Conservation (phyloP, 2,797 vertebrate genomes). For the Gymnothorax javanicus region DNA sequence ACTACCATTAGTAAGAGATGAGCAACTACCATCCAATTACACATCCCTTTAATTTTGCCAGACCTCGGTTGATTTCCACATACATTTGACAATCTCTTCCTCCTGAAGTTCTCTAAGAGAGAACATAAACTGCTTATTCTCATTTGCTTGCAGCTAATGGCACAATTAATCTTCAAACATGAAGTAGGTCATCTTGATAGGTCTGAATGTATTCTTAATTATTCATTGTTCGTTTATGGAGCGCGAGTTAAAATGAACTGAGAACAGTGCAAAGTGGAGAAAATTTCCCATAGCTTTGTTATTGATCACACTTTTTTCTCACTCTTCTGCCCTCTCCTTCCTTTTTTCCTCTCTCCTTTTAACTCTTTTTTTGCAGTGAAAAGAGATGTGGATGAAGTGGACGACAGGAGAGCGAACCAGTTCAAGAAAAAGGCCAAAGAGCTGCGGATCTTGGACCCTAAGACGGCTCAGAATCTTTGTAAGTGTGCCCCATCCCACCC, state of each 20-base stretch:
- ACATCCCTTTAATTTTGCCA: neutral
- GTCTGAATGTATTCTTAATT: conserved; percentile 24
- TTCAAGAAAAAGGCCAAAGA: conserved; percentile 93
- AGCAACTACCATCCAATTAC: conserved; percentile 13
- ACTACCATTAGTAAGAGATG: conserved; percentile 9
- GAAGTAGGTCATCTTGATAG: conserved; percentile 23
- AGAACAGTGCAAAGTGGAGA: conserved; percentile 15
- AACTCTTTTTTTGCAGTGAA: conserved; percentile 70
- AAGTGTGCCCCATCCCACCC: conserved; percentile 61
- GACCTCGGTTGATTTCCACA: conserved; percentile 11
- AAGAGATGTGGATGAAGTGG: conserved; percentile 79
- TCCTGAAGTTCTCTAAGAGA: conserved; percentile 5
- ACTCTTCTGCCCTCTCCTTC: neutral
- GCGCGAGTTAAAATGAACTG: conserved; percentile 4
- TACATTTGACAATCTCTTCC: conserved; percentile 8
- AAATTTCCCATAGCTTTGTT: conserved; percentile 12
- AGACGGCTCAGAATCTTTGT: conserved; percentile 97
- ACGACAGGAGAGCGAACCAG: conserved; percentile 74
- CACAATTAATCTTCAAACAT: conserved; percentile 23
- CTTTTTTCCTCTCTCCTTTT: conserved; percentile 26
- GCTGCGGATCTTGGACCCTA: conserved; percentile 87
- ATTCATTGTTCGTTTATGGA: conserved; percentile 19
- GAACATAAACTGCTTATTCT: conserved; percentile 17
- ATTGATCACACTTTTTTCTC: neutral
- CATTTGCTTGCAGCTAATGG: conserved; percentile 22